Base-by-base conservation (phyloP, 2,888 invertebrate genomes). In the Conchocele bisecta region DNA sequence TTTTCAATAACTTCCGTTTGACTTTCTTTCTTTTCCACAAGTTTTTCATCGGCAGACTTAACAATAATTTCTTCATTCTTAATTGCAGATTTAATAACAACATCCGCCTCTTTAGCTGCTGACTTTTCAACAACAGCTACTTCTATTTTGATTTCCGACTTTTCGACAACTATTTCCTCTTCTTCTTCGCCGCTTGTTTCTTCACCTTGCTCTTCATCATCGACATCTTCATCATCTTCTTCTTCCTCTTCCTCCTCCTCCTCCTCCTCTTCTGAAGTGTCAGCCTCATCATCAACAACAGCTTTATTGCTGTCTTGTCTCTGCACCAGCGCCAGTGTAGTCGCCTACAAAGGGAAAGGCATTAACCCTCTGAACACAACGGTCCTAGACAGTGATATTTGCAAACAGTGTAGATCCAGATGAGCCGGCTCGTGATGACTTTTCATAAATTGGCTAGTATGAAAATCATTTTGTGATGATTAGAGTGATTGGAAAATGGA, bases 321-420 rank as follows among this genome's bases (percentile, higher is more conserved):
- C 50, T 66, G 61, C 68, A 81, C 72, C 41, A 87, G 73, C 33
- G 81, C 79, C 29, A 87, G 54, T 20, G 87, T 87, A 7, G 85
- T 85, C 53, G 75, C 73, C 87, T 87, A 69, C 4, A 75, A 72
- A 59, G n/a, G n/a, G n/a, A n/a, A n/a, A n/a, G n/a, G n/a, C n/a
- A n/a, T n/a, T n/a, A n/a, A n/a, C n/a, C n/a, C n/a, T n/a, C n/a
- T n/a, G n/a, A n/a, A n/a, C n/a, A n/a, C n/a, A n/a, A n/a, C n/a
- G n/a, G n/a, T n/a, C n/a, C n/a, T n/a, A n/a, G n/a, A n/a, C n/a
- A n/a, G n/a, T n/a, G n/a, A n/a, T n/a, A n/a, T n/a, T n/a, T n/a
- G n/a, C n/a, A n/a, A n/a, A n/a, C n/a, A n/a, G n/a, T n/a, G n/a
- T n/a, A n/a, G n/a, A n/a, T n/a, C n/a, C n/a, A n/a, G n/a, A n/a